Conservation (phyloP, 2,113 vertebrate species). For the Hypanus sabinus region DNA sequence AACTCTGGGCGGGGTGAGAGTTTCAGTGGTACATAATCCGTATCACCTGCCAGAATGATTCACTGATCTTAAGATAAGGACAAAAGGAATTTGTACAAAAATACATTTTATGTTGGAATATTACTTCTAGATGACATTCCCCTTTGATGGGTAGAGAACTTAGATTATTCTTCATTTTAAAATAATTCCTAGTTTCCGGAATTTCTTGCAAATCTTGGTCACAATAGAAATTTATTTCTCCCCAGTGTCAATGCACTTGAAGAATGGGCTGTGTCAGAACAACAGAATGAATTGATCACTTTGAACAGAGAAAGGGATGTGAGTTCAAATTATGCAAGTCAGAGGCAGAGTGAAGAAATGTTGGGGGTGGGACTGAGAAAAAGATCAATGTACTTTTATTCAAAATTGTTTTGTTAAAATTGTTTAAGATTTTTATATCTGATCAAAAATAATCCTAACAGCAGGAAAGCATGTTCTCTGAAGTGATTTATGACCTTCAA, state of each 20-base stretch:
- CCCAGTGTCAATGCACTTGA: not conserved
- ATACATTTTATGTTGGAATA: not conserved
- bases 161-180: slow-evolving; percentile 10
- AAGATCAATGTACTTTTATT: slow-evolving; percentile 10
- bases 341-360: slow-evolving; percentile 20
- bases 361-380: not conserved
- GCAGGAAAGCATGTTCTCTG: not conserved
- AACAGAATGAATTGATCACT: slow-evolving; percentile 32
- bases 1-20: not conserved
- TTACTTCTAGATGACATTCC: not conserved
- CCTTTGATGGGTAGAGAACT: not conserved
- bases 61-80: not conserved
- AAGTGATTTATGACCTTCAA: slow-evolving; percentile 34
- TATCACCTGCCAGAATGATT: not conserved
- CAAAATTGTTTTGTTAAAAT: slow-evolving; percentile 13
- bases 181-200: not conserved
- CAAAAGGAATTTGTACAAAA: not conserved
- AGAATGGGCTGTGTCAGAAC: not conserved
- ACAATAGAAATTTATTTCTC: slow-evolving; percentile 4
- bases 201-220: not conserved
- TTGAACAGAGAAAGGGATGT: slow-evolving; percentile 16
- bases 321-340: slow-evolving; percentile 34
- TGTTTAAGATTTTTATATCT: slow-evolving; percentile 1
- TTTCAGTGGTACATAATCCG: not conserved
- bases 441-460: not conserved